phyloP scores from a whole-genome alignment of 1,140 invertebrate genomes.

The Achatina immaculata region DNA sequence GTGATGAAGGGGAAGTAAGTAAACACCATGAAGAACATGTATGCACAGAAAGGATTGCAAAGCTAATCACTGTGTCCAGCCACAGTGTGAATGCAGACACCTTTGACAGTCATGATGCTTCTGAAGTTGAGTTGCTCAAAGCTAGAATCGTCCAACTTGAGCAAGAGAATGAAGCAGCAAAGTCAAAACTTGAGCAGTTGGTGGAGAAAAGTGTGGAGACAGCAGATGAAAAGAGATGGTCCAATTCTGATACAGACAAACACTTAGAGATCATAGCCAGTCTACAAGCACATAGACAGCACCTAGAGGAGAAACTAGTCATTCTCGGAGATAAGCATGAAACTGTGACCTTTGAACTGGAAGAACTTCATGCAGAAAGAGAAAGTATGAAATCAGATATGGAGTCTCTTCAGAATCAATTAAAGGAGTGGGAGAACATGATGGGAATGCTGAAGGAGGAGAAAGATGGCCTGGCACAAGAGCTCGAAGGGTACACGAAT shows the following conservation, averaged over 20 bases:
- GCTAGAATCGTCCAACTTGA: slow-evolving; percentile 17
- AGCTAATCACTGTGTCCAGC: slow-evolving; percentile 10
- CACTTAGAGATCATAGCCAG: slow-evolving; percentile 24
- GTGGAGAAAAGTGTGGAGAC: neutral
- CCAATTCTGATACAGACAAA: slow-evolving; percentile 1
- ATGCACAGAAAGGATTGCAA: slow-evolving; percentile 18
- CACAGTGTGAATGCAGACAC: neutral
- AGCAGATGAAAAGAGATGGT: neutral
- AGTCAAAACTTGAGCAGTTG: neutral
- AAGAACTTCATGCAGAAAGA: slow-evolving; percentile 47
- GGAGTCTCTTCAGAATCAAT: slow-evolving; percentile 42
- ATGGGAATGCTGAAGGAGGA: slow-evolving; percentile 66
- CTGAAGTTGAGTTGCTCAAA: slow-evolving; percentile 16
- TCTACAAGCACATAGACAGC: slow-evolving; percentile 36
- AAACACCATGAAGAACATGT: neutral
- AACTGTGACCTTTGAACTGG: slow-evolving; percentile 42
- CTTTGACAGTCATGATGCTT: neutral
- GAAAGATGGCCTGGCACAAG: slow-evolving; percentile 56
- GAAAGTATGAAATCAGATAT: slow-evolving; percentile 42
- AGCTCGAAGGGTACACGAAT: slow-evolving; percentile 60
- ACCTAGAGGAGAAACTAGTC: slow-evolving; percentile 39
- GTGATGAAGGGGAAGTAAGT: neutral
- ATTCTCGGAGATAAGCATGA: slow-evolving; percentile 43
- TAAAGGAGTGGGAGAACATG: slow-evolving; percentile 76
- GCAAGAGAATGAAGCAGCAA: slow-evolving; percentile 24